Percentiles rank a stretch among this genome's conserved stretches.
Evolutionary conservation across 2,888 invertebrate genomes (phyloP).

Genomic region (Hemicrepidius hirtus): DNA sequence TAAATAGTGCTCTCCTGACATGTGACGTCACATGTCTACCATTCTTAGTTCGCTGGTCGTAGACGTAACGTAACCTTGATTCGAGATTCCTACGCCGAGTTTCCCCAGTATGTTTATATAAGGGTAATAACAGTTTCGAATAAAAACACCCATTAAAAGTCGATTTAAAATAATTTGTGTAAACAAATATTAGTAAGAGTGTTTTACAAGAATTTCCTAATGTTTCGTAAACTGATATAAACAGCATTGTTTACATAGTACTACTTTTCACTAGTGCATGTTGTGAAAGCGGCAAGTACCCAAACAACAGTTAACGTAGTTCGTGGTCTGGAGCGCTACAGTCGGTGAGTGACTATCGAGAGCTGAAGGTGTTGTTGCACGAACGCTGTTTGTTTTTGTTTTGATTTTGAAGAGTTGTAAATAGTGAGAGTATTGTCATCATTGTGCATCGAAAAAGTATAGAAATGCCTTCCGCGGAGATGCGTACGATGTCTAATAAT

Average conservation of each 20-base stretch:
- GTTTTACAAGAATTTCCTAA: conserved; percentile 13
- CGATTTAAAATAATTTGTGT: background rate
- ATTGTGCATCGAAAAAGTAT: conserved; percentile 13
- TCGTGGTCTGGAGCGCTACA: conserved; percentile 57
- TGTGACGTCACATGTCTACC: conserved; percentile 61
- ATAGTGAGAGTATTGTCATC: conserved; percentile 14
- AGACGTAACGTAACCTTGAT: conserved; percentile 67
- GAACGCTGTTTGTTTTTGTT: conserved; percentile 47
- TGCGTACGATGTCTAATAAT: conserved; percentile 64
- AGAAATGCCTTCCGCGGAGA: conserved; percentile 70
- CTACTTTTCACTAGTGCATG: conserved; percentile 68
- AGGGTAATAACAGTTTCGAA: conserved; percentile 16
- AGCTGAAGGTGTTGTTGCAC: conserved; percentile 39
- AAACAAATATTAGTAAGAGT: background rate
- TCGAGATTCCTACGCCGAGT: conserved; percentile 62
- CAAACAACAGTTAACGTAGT: conserved; percentile 69
- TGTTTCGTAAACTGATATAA: background rate
- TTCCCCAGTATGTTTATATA: conserved; percentile 41
- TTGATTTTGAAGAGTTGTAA: conserved; percentile 41
- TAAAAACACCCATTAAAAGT: conserved; percentile 5
- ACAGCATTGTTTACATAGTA: conserved; percentile 65
- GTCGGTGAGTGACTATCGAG: conserved; percentile 45
- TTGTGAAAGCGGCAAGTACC: conserved; percentile 65
- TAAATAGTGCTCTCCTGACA: conserved; percentile 60
- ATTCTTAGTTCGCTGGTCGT: conserved; percentile 59